phyloP scores from a whole-genome alignment of 1,140 invertebrate genomes.

The Scaptomyza graminum region DNA sequence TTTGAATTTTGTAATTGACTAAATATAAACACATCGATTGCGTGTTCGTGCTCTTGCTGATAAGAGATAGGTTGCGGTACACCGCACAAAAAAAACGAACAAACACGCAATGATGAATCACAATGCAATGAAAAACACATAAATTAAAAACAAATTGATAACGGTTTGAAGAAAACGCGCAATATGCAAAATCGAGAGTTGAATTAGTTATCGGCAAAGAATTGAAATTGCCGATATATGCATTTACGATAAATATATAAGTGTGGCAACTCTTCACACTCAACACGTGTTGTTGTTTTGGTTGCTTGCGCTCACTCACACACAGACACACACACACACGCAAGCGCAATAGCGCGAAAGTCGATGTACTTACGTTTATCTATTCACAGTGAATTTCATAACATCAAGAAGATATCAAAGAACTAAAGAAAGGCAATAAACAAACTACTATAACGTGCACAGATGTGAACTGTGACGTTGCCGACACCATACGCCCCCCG shows the following conservation, averaged over 20 bases:
- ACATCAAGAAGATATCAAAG: background rate
- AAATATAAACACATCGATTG: slow-evolving; percentile 4
- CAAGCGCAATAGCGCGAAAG: background rate
- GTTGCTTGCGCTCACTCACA: background rate
- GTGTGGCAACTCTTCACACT: slow-evolving; percentile 18
- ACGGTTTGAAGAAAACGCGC: background rate
- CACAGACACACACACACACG: slow-evolving; percentile 5
- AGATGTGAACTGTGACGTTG: background rate
- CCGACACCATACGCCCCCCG: background rate
- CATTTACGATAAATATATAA: background rate
- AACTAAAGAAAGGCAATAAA: background rate
- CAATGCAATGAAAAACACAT: background rate
- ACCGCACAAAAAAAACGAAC: background rate
- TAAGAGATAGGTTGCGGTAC: background rate
- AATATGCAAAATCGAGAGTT: background rate
- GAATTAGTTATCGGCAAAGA: background rate
- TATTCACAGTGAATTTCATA: slow-evolving; percentile 21
- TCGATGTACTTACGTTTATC: slow-evolving; percentile 9
- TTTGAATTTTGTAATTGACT: background rate
- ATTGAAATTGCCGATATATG: background rate
- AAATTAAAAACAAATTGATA: slow-evolving; percentile 6
- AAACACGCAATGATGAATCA: background rate
- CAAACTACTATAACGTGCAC: background rate
- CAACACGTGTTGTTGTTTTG: slow-evolving; percentile 4
- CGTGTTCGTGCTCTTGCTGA: slow-evolving; percentile 1